Evolutionary conservation across 2,113 vertebrate genomes (phyloP).

Genomic region (Gracilinanus agilis): DNA sequence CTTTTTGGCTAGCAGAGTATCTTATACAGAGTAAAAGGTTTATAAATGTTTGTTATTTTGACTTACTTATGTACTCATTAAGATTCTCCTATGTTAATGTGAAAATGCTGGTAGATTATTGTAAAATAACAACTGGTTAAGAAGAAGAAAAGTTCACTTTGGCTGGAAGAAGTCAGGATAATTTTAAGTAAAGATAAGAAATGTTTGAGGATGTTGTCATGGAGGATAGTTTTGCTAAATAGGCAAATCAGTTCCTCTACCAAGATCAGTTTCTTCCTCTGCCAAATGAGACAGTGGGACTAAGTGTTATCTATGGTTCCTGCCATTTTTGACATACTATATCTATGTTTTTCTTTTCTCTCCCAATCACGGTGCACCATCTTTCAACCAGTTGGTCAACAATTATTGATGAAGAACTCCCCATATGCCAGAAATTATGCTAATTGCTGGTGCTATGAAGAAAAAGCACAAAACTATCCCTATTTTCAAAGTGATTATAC

Average conservation of each 20-base stretch:
- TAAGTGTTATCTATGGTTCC: not conserved
- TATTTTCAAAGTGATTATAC: not conserved
- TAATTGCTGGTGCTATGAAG: not conserved
- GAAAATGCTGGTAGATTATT: not conserved
- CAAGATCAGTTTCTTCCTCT: not conserved
- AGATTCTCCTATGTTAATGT: not conserved
- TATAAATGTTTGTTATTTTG: not conserved
- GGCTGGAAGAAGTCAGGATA: not conserved
- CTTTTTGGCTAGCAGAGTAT: not conserved
- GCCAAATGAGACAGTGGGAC: not conserved
- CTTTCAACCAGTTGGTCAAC: not conserved
- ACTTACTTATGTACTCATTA: not conserved
- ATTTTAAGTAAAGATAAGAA: not conserved
- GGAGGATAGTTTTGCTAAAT: not conserved
- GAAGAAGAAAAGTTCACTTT: not conserved
- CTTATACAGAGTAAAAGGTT: not conserved
- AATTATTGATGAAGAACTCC: not conserved
- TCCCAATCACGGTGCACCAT: not conserved
- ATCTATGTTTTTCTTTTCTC: not conserved
- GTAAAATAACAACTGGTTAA: not conserved
- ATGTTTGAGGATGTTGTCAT: not conserved
- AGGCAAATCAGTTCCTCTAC: not conserved
- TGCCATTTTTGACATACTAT: not conserved
- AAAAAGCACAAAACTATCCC: not conserved
- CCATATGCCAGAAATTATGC: not conserved